Evolutionary conservation across 2,888 invertebrate genomes (phyloP).

Genomic region (Cacoxenus indagator): DNA sequence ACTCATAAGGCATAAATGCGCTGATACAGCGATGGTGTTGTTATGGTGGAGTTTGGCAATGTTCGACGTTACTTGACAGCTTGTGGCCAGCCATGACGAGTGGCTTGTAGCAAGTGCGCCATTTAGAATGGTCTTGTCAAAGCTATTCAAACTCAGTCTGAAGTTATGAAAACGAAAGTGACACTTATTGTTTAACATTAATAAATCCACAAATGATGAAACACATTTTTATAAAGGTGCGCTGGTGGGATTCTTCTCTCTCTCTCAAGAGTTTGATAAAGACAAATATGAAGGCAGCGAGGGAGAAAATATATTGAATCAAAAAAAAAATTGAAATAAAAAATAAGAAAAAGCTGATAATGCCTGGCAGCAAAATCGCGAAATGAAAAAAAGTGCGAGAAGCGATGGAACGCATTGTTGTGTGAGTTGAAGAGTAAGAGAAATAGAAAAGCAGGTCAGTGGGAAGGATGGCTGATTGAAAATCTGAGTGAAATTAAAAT

Average conservation of each 20-base stretch:
- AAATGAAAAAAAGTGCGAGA: neutral
- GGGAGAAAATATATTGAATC: neutral
- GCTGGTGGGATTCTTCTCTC: too few species aligned
- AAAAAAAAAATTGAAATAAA: too few species aligned
- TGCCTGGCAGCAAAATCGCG: neutral
- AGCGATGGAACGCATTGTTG: neutral
- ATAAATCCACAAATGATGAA: slow-evolving; percentile 1
- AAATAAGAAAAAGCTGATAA: neutral
- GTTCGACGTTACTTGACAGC: too few species aligned
- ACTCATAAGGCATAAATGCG: too few species aligned
- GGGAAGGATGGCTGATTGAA: too few species aligned
- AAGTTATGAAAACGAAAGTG: neutral
- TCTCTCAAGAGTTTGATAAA: too few species aligned
- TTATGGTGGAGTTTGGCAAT: too few species aligned
- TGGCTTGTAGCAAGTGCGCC: neutral
- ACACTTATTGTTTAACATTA: neutral
- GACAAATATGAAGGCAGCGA: too few species aligned
- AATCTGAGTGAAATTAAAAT: slow-evolving; percentile 49
- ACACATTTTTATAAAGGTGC: neutral
- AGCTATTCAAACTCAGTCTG: neutral
- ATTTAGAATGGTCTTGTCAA: neutral
- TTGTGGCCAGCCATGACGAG: neutral
- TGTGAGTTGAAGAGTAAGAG: slow-evolving; percentile 2
- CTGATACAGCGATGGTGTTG: slow-evolving; percentile 2
- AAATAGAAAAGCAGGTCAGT: too few species aligned